Conservation (phyloP, 2,888 invertebrate genomes). For the Gnatocerus cornutus region DNA sequence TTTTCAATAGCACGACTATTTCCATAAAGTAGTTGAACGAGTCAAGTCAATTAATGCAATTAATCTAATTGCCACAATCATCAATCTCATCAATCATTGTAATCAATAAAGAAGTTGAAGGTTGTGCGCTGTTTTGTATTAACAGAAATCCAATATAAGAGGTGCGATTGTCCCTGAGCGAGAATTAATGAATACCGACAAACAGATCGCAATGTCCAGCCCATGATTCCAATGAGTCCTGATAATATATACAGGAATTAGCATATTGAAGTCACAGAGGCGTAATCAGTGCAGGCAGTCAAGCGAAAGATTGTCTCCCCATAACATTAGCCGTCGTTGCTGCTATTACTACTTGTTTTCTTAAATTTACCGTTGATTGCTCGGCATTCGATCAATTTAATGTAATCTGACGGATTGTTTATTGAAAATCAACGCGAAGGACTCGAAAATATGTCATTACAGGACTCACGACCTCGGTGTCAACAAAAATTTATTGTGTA, state of each 20-base stretch:
- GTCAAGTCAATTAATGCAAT: conserved; percentile 39
- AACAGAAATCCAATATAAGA: conserved; percentile 44
- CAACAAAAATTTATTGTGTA: conserved; percentile 22
- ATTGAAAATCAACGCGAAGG: conserved; percentile 38
- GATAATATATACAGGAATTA: conserved; percentile 50
- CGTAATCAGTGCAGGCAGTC: conserved; percentile 53
- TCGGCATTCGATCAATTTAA: conserved; percentile 43
- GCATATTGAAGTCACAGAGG: conserved; percentile 49
- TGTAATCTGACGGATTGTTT: conserved; percentile 40
- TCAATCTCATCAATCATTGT: conserved; percentile 44
- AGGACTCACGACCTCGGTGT: conserved; percentile 15
- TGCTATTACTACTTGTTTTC: conserved; percentile 43
- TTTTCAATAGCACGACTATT: not conserved
- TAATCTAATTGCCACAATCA: conserved; percentile 44
- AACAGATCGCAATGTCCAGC: conserved; percentile 44
- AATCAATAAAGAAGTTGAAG: conserved; percentile 45
- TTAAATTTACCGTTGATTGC: conserved; percentile 49
- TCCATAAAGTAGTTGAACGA: conserved; percentile 33
- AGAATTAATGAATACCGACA: conserved; percentile 40
- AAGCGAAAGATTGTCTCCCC: conserved; percentile 54
- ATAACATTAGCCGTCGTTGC: conserved; percentile 27
- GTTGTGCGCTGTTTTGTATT: conserved; percentile 35
- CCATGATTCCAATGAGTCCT: conserved; percentile 41
- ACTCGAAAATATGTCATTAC: conserved; percentile 26
- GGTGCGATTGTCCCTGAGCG: conserved; percentile 33